These are phyloP conservation scores for Thamnophis elegans DNA, from an alignment of 2,797 vertebrate genomes.

Conservation along the genomic window DNA sequence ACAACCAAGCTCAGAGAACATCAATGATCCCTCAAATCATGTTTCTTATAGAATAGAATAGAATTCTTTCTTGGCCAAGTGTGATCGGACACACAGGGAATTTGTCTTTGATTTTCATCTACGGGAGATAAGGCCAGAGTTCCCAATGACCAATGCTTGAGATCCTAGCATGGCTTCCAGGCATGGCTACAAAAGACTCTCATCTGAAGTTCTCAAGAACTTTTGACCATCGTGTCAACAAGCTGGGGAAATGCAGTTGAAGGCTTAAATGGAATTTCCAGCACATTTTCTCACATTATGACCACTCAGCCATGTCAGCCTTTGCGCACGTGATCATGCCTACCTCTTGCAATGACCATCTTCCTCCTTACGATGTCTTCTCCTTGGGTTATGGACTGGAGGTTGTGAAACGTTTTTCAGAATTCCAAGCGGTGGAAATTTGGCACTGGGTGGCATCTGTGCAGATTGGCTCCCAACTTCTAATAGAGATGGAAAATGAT, in stretches of 20 bases:
- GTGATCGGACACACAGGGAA: no score
- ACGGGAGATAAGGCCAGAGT: not conserved
- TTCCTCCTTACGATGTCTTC: not conserved
- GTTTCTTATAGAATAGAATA: not conserved
- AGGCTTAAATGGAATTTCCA: not conserved
- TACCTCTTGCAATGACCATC: slow-evolving; percentile 29
- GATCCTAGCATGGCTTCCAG: not conserved
- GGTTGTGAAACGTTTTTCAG: not conserved
- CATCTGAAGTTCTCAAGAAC: not conserved
- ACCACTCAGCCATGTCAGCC: not conserved
- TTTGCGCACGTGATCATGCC: not conserved
- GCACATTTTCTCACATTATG: no score
- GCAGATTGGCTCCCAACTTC: not conserved
- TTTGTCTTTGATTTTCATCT: no score
- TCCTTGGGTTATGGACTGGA: not conserved
- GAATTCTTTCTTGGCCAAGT: no score
- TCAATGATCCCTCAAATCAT: no score
- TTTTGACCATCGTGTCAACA: not conserved
- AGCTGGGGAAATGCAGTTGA: not conserved
- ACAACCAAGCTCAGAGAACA: no score
- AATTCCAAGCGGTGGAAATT: not conserved
- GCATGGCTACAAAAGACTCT: not conserved
- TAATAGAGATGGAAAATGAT: not conserved
- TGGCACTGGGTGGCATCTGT: not conserved
- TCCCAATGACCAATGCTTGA: not conserved